A percentile compares a stretch with the other conserved stretches of the same genome.
phyloP scores from a whole-genome alignment of 2,888 invertebrate species.

The Neoitamus cyanurus region DNA sequence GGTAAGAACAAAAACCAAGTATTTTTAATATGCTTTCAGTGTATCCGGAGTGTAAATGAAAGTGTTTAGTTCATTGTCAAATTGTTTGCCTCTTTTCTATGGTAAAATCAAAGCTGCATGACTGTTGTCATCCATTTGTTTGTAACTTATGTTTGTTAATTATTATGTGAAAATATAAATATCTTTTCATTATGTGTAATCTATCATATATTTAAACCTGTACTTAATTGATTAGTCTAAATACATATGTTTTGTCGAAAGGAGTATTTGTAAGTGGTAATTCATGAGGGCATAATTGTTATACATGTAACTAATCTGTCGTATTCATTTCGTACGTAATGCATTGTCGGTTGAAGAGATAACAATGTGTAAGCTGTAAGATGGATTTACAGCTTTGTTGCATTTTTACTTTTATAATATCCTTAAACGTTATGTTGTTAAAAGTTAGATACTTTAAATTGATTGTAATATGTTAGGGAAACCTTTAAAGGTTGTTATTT shows the following conservation, averaged over 20 bases:
- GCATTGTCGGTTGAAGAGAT: too few species aligned
- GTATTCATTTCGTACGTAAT: too few species aligned
- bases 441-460: too few species aligned
- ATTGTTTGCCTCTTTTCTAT: not conserved
- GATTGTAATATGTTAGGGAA: too few species aligned
- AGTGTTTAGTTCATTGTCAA: not conserved
- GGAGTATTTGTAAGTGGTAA: not conserved
- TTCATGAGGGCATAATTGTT: not conserved
- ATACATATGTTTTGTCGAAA: not conserved
- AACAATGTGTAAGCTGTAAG: too few species aligned
- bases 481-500: too few species aligned
- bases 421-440: too few species aligned
- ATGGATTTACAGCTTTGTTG: too few species aligned
- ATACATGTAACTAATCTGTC: not conserved
- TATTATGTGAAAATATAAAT: not conserved
- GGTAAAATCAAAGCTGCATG: not conserved
- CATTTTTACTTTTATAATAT: too few species aligned
- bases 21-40: not conserved
- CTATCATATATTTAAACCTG: not conserved
- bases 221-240: not conserved
- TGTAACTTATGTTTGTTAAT: not conserved
- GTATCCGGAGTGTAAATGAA: not conserved
- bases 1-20: slow-evolving; percentile 52
- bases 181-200: not conserved
- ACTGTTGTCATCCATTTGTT: not conserved